Evolutionary conservation across 1,140 invertebrate genomes (phyloP).

Genomic region (Halesus radiatus): DNA sequence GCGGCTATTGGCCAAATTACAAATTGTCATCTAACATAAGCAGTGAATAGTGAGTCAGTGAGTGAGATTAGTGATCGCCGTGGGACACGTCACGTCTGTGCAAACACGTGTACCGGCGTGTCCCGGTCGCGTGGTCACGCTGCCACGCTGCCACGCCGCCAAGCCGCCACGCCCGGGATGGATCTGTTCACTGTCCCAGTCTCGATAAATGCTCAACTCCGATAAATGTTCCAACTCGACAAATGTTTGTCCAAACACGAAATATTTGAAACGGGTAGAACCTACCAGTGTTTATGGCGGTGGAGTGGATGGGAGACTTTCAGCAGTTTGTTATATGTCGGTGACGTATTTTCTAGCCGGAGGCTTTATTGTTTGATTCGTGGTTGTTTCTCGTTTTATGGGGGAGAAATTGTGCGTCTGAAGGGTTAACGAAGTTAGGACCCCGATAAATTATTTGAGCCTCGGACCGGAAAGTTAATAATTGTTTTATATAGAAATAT

Average conservation of each 20-base stretch:
- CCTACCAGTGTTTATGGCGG: constrained; percentile 39
- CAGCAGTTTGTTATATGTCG: constrained; percentile 52
- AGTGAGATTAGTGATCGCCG: constrained; percentile 32
- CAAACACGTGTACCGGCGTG: constrained; percentile 6
- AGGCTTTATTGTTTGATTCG: constrained; percentile 41
- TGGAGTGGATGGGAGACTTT: constrained; percentile 50
- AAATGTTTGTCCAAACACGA: constrained; percentile 45
- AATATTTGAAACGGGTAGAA: constrained; percentile 36
- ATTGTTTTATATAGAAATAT: constrained; percentile 43
- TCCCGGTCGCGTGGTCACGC: no score
- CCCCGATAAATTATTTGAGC: constrained; percentile 40
- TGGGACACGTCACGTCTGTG: constrained; percentile 31
- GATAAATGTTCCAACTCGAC: constrained; percentile 29
- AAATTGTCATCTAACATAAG: constrained; percentile 35
- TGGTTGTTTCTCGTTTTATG: constrained; percentile 41
- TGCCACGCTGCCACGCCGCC: no score
- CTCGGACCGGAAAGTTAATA: constrained; percentile 19
- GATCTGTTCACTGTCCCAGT: no score
- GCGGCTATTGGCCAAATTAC: constrained; percentile 42
- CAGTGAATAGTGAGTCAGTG: not conserved
- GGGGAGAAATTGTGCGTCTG: constrained; percentile 50
- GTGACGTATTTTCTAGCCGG: constrained; percentile 44
- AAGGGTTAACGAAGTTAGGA: constrained; percentile 48
- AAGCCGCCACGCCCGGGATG: not conserved
- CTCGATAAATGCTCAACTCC: not conserved